Conservation (phyloP, 2,888 invertebrate genomes). For the Hesperia comma region DNA sequence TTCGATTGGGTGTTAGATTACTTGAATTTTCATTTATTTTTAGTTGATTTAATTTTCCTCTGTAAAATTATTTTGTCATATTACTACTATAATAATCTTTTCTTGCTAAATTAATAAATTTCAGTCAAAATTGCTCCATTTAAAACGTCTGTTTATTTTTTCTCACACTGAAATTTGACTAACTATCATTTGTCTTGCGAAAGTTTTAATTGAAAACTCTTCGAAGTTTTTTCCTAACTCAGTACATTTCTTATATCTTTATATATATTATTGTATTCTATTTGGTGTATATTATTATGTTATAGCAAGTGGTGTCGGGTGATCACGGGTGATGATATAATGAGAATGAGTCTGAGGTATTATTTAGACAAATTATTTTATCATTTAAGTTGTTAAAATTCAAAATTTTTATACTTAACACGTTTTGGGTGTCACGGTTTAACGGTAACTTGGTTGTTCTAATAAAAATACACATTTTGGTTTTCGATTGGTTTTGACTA, state of each 20-base stretch:
- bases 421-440: slow-evolving; percentile 42
- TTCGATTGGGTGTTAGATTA: no score
- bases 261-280: slow-evolving; percentile 45
- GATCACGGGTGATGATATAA: slow-evolving; percentile 89
- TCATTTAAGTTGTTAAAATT: slow-evolving; percentile 46
- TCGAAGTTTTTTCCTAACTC: background rate
- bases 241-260: slow-evolving; percentile 48
- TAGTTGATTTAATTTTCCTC: background rate
- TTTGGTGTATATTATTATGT: slow-evolving; percentile 39
- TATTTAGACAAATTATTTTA: slow-evolving; percentile 43
- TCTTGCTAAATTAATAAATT: no score
- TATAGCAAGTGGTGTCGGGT: slow-evolving; percentile 83
- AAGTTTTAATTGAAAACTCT: background rate
- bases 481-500: slow-evolving; percentile 35
- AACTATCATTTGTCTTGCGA: no score
- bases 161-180: no score
- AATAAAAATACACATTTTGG: slow-evolving; percentile 19
- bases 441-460: slow-evolving; percentile 31
- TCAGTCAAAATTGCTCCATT: no score
- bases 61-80: slow-evolving; percentile 25
- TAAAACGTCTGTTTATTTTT: no score
- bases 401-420: slow-evolving; percentile 43
- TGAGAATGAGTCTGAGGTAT: slow-evolving; percentile 91
- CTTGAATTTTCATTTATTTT: background rate
- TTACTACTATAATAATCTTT: slow-evolving; percentile 3